Conservation (phyloP, 1,140 invertebrate genomes). For the Dufourea novaeangliae region DNA sequence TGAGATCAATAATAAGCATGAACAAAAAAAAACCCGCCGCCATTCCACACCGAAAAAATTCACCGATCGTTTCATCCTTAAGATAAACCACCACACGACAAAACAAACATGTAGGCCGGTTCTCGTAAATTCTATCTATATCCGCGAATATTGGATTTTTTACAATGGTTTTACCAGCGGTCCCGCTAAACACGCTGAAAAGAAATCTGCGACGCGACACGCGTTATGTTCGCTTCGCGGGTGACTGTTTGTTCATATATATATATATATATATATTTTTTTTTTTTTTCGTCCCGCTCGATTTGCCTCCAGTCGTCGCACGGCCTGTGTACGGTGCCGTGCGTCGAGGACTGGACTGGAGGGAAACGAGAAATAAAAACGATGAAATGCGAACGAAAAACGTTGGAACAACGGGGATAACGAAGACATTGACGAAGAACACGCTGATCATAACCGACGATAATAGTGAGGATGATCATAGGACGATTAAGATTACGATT, state of each 20-base stretch:
- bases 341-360: not conserved
- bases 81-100: not conserved
- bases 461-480: constrained; percentile 38
- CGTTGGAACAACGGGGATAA: constrained; percentile 13
- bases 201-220: constrained; percentile 6
- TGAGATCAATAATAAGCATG: not conserved
- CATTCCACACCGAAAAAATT: not conserved
- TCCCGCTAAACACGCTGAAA: constrained; percentile 26
- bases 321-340: constrained; percentile 33
- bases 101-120: constrained; percentile 38
- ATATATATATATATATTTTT: not conserved
- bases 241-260: constrained; percentile 32
- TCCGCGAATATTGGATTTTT: constrained; percentile 62
- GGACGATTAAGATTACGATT: constrained; percentile 15
- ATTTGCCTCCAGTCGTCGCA: constrained; percentile 9
- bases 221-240: constrained; percentile 36
- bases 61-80: constrained; percentile 40
- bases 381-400: not conserved
- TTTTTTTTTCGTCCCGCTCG: not conserved
- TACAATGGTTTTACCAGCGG: constrained; percentile 62
- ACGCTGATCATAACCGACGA: constrained; percentile 20
- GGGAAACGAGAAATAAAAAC: not conserved
- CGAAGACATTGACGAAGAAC: constrained; percentile 35
- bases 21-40: not conserved
- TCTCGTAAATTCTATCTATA: constrained; percentile 47